These are phyloP conservation scores for Entomobrya proxima DNA, from an alignment of 2,888 invertebrate genomes.

Conservation along the genomic window DNA sequence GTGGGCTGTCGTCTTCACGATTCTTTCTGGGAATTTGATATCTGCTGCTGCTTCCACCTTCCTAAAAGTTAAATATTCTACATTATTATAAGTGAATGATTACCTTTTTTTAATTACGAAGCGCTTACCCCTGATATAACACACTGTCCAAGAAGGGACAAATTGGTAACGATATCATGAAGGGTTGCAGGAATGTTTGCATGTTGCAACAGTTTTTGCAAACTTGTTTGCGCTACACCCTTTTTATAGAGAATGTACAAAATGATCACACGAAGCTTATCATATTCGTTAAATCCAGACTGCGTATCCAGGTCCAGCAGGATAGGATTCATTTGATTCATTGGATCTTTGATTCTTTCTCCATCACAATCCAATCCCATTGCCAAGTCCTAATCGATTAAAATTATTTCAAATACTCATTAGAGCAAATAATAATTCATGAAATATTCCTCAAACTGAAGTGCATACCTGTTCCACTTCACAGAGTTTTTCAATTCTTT, in stretches of 20 bases:
- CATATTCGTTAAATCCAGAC: constrained; percentile 60
- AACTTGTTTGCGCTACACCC: constrained; percentile 68
- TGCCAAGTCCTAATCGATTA: constrained; percentile 68
- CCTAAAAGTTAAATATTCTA: constrained; percentile 5
- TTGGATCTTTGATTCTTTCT: constrained; percentile 68
- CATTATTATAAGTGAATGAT: not conserved
- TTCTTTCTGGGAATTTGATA: constrained; percentile 57
- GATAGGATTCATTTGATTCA: constrained; percentile 69
- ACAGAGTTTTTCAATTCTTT: constrained; percentile 64
- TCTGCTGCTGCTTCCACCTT: constrained; percentile 19
- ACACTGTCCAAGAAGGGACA: constrained; percentile 65
- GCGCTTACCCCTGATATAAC: constrained; percentile 66
- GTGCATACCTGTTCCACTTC: constrained; percentile 67
- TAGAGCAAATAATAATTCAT: not conserved
- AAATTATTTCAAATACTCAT: not conserved
- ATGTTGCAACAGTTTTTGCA: constrained; percentile 70
- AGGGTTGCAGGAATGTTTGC: constrained; percentile 57
- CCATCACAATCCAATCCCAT: constrained; percentile 66
- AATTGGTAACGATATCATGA: constrained; percentile 65
- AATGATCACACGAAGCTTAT: constrained; percentile 72
- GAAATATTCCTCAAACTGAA: not conserved
- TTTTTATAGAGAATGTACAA: constrained; percentile 71
- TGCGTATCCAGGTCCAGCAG: constrained; percentile 63
- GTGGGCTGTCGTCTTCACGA: constrained; percentile 40
- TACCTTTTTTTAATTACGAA: not conserved